phyloP scores from a whole-genome alignment of 2,797 vertebrate genomes.

The Hypotaenidia philippensis region DNA sequence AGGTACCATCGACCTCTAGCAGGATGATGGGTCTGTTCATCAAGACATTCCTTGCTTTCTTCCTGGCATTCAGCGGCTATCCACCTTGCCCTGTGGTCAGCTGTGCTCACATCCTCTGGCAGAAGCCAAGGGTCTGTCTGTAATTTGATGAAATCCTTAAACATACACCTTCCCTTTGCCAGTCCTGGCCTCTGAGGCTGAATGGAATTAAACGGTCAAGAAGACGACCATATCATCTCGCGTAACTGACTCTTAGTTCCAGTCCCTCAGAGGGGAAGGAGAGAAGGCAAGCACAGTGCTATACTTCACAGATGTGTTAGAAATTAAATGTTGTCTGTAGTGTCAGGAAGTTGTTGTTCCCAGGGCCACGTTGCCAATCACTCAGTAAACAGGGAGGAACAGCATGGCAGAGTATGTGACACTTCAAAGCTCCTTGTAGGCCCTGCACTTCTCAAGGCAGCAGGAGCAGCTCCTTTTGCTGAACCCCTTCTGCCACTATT shows the following conservation, averaged over 20 bases:
- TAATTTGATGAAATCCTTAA: background rate
- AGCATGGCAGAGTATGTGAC: background rate
- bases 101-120: background rate
- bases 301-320: background rate
- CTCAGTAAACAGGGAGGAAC: background rate
- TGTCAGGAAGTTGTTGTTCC: background rate
- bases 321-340: background rate
- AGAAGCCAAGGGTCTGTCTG: background rate
- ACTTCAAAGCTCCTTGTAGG: background rate
- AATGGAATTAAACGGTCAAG: background rate
- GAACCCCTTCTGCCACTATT: background rate
- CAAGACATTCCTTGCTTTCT: background rate
- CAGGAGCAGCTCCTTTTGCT: background rate
- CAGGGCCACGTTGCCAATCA: background rate
- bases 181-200: background rate
- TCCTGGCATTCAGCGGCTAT: background rate
- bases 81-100: accelerated
- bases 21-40: background rate
- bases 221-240: background rate
- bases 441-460: background rate
- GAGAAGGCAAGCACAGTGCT: background rate
- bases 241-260: background rate
- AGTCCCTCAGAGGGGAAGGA: background rate
- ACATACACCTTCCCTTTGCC: background rate
- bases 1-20: background rate